Base-by-base conservation (phyloP, 1,140 invertebrate genomes). In the Megalopta genalis region DNA sequence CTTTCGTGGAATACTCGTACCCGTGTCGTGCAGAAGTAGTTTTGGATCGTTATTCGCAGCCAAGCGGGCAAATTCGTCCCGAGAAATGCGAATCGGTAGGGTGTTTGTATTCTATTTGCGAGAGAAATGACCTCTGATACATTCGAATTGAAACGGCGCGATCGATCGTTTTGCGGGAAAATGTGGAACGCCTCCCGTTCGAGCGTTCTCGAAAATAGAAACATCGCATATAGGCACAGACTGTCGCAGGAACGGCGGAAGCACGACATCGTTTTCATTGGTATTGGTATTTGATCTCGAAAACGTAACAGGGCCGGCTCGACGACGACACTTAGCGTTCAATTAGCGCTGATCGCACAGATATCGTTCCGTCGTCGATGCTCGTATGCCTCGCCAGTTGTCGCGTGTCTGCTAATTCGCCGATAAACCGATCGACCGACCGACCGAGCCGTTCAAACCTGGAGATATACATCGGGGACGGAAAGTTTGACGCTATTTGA, bases 151-250 rank as follows among this genome's bases (percentile, higher is more conserved):
- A 66, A 54, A 23, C 3, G 39, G 23, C 18, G 52, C 63, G 37
- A 79, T 79, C 77, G 77, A 79, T 74, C 54, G 77, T 74, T 60
- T 25, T 65, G 21, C 72, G 23, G 25, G 37, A 66, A 72, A 37
- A 79, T 74, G 76, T 77, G 64, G 76, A 77, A 74, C 70, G 27
- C 39, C n/a, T 66, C 62, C 49, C 70, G 32, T 74, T 73, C 73
- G 57, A 73, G 74, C 70, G 60, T 74, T 21, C n/a, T 79, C 69
- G 62, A 74, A 79, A 79, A 66, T 74, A 79, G 62, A 46, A 71
- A 42, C 21, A 54, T 46, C 27, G 21, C 73, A 14, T 46, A 42
- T 9, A 1, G 42, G 32, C 32, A 73, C 73, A 25, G 77, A 74
- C 69, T 74, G 39, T 21, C 16, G 46, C 39, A 21, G 12, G 32